Percentiles rank a stretch among this genome's conserved stretches.
These are phyloP conservation scores for Smutsia gigantea DNA, from an alignment of 2,797 vertebrate species.

Conservation along the genomic window DNA sequence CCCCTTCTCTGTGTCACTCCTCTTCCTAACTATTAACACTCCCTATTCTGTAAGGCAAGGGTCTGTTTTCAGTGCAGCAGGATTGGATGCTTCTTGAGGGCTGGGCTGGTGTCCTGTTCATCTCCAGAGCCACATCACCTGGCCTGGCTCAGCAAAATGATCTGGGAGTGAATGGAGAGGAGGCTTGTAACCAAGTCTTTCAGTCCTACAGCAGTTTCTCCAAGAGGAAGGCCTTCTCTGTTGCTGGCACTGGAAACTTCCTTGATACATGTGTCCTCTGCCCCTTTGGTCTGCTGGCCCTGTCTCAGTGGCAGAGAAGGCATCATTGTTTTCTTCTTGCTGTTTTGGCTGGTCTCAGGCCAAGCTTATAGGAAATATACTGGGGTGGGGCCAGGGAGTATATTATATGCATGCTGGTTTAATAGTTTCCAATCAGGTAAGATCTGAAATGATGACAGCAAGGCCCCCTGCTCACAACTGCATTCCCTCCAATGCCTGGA, in stretches of 20 bases:
- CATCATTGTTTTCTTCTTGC: neutral
- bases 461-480: neutral
- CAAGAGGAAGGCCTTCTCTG: neutral
- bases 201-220: neutral
- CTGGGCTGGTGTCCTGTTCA: neutral
- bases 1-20: neutral
- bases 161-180: neutral
- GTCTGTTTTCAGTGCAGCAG: neutral
- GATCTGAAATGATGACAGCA: too few species aligned
- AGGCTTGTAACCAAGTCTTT: neutral
- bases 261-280: neutral
- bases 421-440: neutral
- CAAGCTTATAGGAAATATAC: neutral
- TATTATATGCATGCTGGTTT: neutral
- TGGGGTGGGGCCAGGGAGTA: fast-evolving
- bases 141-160: neutral
- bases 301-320: neutral
- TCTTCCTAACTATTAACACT: neutral
- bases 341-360: neutral
- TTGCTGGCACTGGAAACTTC: neutral
- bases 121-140: neutral
- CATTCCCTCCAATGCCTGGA: neutral
- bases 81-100: neutral
- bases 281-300: neutral
- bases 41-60: neutral